Base-by-base conservation (phyloP, 2,888 invertebrate species). In the Epistrophella euchroma region DNA sequence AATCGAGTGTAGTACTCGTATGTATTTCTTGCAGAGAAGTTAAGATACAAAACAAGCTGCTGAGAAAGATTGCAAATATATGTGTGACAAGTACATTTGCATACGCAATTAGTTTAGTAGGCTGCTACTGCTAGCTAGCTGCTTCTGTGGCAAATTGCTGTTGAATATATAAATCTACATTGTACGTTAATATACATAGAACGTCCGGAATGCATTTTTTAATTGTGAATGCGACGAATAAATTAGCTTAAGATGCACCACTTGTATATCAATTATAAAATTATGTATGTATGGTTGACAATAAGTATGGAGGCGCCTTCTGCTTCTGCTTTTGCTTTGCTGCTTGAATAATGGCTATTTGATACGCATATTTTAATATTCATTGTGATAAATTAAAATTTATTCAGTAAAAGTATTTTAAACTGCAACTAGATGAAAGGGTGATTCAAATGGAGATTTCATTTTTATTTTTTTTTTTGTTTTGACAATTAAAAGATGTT, bases 61-160 rank as follows among this genome's bases (percentile, higher is more conserved):
- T 43, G 43, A n/a, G 25, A n/a, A 22, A 50, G 35, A 25, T 35
- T 32, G 50, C 64, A 60, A 68, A 60, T 22, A 56, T 19, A 55
- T 71, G 66, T 79, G 47, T 43, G 70, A 43, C 78, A 78, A 70
- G 83, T 70, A n/a, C 45, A 68, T 81, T 84, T 85, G 85, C 81
- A 81, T 85, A 55, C 73, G 70, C 81, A 85, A 81, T 85, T 85
- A 85, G 76, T 73, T 85, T 81, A 85, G 80, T 73, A 81, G 64
- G 70, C 60, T 72, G 55, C 60, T 73, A 50, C 72, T 47, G 40
- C 32, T 17, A 1, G 6, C 7, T 25, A 3, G 25, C 28, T 45
- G 50, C 50, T 52, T 52, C n/a, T 19, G 22, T 37, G 68, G 50
- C 64, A 45, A 50, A 68, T 52, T 66, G 66, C 22, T 32, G 64